Conservation (phyloP, 2,113 vertebrate species). For the Catharus fuscescens region DNA sequence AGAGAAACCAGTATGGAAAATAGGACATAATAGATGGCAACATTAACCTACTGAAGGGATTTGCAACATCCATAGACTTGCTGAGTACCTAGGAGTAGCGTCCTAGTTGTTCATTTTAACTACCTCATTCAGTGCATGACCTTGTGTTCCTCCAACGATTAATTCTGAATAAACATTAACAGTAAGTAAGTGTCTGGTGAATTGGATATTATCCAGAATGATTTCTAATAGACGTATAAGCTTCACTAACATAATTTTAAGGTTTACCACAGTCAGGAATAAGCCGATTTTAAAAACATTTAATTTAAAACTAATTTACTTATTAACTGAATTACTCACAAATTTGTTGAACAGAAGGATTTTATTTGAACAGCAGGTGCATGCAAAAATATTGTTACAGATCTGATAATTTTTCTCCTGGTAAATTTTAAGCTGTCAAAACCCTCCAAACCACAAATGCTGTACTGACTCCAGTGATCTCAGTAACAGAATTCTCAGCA, state of each 20-base stretch:
- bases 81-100: not conserved
- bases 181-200: not conserved
- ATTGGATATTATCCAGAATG: not conserved
- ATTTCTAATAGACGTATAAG: not conserved
- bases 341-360: not conserved
- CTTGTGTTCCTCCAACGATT: not conserved
- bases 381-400: not conserved
- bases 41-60: not conserved
- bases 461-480: not conserved
- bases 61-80: not conserved
- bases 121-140: not conserved
- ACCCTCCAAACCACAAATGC: not conserved
- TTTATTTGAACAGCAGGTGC: not conserved
- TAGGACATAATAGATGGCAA: not conserved
- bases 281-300: not conserved
- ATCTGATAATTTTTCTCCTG: not conserved
- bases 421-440: not conserved
- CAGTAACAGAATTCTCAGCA: not conserved
- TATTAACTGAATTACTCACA: not conserved
- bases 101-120: not conserved
- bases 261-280: not conserved
- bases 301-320: not conserved
- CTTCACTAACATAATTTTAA: not conserved
- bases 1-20: not conserved
- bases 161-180: constrained; percentile 4